Evolutionary conservation across 37 sponge, comb jelly and placozoan species (phyloP).

Genomic region (Agelas oroides): DNA sequence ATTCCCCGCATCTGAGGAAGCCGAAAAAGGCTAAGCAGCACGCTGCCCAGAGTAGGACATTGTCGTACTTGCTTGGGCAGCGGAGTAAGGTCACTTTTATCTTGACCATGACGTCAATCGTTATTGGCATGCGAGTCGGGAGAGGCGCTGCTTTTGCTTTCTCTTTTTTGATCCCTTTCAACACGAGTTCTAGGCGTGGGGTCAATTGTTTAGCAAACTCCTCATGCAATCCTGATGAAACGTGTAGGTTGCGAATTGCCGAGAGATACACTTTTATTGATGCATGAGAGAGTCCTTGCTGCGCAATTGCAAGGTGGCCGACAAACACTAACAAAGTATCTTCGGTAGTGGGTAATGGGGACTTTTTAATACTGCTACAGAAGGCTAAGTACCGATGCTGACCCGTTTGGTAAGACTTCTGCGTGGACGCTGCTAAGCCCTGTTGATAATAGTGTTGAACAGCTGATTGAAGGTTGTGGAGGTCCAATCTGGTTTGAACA

Average conservation of each 20-base stretch:
- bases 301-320: neutral
- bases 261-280: conserved; percentile 45
- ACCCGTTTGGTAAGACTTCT: conserved; percentile 29
- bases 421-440: conserved; percentile 45
- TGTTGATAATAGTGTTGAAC: neutral
- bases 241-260: conserved; percentile 28
- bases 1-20: neutral
- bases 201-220: neutral
- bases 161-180: conserved; percentile 1
- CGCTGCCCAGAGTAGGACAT: conserved; percentile 1
- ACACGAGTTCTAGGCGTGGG: neutral
- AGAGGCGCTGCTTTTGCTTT: neutral
- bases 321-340: conserved; percentile 20
- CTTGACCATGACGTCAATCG: neutral
- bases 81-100: neutral
- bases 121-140: neutral
- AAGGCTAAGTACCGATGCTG: conserved; percentile 32
- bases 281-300: neutral
- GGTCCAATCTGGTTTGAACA: conserved; percentile 34
- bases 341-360: neutral
- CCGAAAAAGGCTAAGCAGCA: neutral
- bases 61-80: neutral
- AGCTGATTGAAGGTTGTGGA: conserved; percentile 17
- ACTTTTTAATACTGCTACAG: neutral
- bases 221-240: neutral